Base-by-base conservation (phyloP, 1,140 invertebrate species). In the Drosophila pallidifrons region DNA sequence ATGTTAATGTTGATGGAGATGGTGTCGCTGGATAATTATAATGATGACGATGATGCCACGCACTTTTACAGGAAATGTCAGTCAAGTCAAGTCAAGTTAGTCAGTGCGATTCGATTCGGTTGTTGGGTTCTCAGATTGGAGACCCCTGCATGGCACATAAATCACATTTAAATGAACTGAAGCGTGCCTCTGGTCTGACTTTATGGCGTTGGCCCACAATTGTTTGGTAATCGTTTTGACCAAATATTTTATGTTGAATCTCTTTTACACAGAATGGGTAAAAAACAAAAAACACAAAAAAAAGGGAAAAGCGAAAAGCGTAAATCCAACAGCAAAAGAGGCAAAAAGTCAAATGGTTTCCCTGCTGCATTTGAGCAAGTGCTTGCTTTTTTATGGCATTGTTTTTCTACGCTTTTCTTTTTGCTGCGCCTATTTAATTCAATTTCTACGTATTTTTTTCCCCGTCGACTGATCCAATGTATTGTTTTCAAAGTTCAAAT, bases 81-180 rank as follows among this genome's bases (percentile, higher is more conserved):
- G 60, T 63, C 11, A 32, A 16, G 54, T 66, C 69, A 65, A 59
- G 52, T 65, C 69, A 46, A 64, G 52, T 63, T 15, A 66, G 43
- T 52, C 20, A 25, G 20, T 25, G 20, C 32, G 15, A 16, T 49
- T 10, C 30, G 16, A 35, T 66, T 66, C 38, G 41, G 32, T 80
- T 61, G 32, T 80, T 61, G 57, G 47, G 20, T 54, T 32, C n/a
- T 35, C 35, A 59, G 38, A 20, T 52, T 68, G n/a, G 25, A 41
- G 13, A 13, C 35, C 15, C 38, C 28, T 16, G 25, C 47, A 60
- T 47, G 61, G 45, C 35, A 47, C 43, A 77, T 77, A 81, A 81
- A 79, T 79, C 66, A 75, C 61, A 77, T 81, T 77, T 72, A 77
- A 77, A 69, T 77, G 67, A 69, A 81, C 68, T 81, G 79, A 76